Evolutionary conservation across 2,113 vertebrate species (phyloP).

Genomic region (Stomatorhinus ivindoensis): DNA sequence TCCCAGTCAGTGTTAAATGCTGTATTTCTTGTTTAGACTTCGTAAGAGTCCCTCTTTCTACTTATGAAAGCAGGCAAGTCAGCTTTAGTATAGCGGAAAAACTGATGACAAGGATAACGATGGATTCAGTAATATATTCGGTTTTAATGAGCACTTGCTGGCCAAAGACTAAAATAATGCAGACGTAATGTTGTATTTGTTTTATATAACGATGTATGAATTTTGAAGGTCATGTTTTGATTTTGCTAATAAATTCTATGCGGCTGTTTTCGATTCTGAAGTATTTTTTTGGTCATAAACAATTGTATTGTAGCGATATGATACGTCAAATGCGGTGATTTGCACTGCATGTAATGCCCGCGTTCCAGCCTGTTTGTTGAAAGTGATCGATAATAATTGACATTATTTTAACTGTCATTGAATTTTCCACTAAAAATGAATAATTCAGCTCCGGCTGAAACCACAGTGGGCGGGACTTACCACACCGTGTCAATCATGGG

Average conservation of each 20-base stretch:
- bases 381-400: neutral
- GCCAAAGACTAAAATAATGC: conserved; percentile 3
- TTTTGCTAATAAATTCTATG: conserved; percentile 1
- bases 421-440: neutral
- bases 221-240: neutral
- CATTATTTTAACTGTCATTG: neutral
- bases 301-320: neutral
- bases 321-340: neutral
- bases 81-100: neutral
- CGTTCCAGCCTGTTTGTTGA: neutral
- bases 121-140: neutral
- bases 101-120: neutral
- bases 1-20: neutral
- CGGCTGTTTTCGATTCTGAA: neutral
- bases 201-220: neutral
- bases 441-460: neutral
- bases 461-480: neutral
- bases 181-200: neutral
- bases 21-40: neutral
- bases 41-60: neutral
- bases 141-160: conserved; percentile 8
- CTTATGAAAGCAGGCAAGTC: neutral
- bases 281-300: neutral
- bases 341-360: neutral
- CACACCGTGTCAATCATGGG: neutral